Percentiles rank a stretch among this genome's conserved stretches.
phyloP scores from a whole-genome alignment of 1,140 invertebrate species.

The Odontomachus brunneus region DNA sequence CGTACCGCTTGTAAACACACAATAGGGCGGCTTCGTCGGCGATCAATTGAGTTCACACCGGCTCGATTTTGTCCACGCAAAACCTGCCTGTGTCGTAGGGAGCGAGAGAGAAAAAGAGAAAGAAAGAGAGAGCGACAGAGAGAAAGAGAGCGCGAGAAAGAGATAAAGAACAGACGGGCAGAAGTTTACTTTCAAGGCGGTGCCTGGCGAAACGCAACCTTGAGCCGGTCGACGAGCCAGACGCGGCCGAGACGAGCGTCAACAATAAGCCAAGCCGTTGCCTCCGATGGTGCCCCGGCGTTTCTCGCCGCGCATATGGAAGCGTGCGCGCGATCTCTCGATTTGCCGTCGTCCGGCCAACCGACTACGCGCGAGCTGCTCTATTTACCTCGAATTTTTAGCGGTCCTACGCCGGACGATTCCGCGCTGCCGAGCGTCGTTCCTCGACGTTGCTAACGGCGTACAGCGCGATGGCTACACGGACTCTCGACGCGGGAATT shows the following conservation, averaged over 20 bases:
- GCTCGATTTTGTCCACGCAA: too few species aligned
- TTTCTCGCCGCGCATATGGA: conserved; percentile 57
- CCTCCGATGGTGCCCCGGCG: neutral
- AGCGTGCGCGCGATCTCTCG: conserved; percentile 26
- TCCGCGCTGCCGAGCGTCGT: too few species aligned
- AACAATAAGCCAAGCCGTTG: conserved; percentile 23
- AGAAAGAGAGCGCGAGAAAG: too few species aligned
- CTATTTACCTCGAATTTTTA: conserved; percentile 72
- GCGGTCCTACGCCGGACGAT: conserved; percentile 31
- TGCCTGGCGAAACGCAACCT: conserved; percentile 69
- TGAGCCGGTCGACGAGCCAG: conserved; percentile 60
- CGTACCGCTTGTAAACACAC: too few species aligned
- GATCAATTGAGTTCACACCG: too few species aligned
- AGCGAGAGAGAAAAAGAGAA: too few species aligned
- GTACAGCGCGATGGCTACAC: conserved; percentile 60
- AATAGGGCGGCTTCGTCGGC: too few species aligned
- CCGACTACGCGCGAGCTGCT: neutral
- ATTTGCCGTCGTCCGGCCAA: neutral
- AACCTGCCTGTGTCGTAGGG: too few species aligned
- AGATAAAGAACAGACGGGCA: too few species aligned
- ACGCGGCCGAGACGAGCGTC: conserved; percentile 44
- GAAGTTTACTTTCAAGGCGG: conserved; percentile 32
- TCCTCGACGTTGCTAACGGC: conserved; percentile 43
- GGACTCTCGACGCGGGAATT: conserved; percentile 19
- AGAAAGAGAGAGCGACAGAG: too few species aligned